These are phyloP conservation scores for Lycia hirtaria DNA, from an alignment of 2,888 invertebrate genomes.

Conservation along the genomic window DNA sequence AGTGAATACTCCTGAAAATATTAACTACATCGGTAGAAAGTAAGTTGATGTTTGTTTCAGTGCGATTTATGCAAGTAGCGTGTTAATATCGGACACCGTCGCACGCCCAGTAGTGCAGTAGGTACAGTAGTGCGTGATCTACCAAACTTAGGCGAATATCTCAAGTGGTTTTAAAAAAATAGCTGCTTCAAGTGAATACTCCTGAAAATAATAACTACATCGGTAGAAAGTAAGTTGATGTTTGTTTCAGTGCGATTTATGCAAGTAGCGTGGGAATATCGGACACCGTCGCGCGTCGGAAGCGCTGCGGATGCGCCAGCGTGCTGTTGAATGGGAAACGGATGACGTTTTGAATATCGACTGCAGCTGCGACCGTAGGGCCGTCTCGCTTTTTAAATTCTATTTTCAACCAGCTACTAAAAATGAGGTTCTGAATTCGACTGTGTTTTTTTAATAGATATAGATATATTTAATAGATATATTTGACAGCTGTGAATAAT, in stretches of 20 bases:
- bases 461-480: too few species aligned
- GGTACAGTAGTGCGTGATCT: too few species aligned
- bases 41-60: not conserved
- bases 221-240: not conserved
- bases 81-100: constrained; percentile 10
- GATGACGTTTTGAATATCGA: constrained; percentile 31
- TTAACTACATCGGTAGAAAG: not conserved
- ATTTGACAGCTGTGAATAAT: too few species aligned
- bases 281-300: constrained; percentile 21
- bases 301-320: constrained; percentile 27
- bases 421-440: too few species aligned
- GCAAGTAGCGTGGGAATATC: not conserved
- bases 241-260: constrained; percentile 11
- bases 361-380: constrained; percentile 18
- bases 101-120: too few species aligned
- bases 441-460: too few species aligned
- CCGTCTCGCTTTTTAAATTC: not conserved
- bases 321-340: constrained; percentile 25
- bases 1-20: not conserved
- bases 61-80: constrained; percentile 3
- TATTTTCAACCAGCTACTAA: not conserved
- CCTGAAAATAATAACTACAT: not conserved
- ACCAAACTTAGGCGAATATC: too few species aligned
- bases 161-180: too few species aligned
- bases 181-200: not conserved